Percentiles rank a stretch among this genome's conserved stretches.
Evolutionary conservation across 2,797 vertebrate genomes (phyloP).

Genomic region (Acanthopagrus latus): DNA sequence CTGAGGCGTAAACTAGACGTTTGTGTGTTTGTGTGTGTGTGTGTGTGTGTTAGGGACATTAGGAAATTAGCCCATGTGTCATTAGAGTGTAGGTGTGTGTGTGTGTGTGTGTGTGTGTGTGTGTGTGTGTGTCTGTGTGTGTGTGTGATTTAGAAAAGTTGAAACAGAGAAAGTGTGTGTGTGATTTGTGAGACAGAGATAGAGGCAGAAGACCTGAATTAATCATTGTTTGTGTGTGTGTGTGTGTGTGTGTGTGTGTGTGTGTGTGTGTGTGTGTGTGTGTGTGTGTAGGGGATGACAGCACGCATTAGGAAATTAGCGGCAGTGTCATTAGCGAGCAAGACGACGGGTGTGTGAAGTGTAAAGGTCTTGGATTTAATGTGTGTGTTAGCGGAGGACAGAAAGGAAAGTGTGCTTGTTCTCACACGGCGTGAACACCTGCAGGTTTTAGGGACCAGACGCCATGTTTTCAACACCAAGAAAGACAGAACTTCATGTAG

Average conservation of each 20-base stretch:
- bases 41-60: conserved; percentile 42
- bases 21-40: conserved; percentile 13
- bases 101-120: too few relatives aligned
- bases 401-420: neutral
- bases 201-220: conserved; percentile 45
- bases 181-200: conserved; percentile 27
- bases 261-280: neutral
- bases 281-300: conserved; percentile 29
- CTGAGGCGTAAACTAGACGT: conserved; percentile 58
- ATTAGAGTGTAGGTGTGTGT: conserved; percentile 47
- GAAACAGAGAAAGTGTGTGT: conserved; percentile 34
- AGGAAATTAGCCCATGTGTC: conserved; percentile 63
- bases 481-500: too few relatives aligned
- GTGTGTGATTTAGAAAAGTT: conserved; percentile 59
- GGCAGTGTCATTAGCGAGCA: conserved; percentile 47
- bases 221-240: conserved; percentile 48
- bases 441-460: too few relatives aligned
- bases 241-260: conserved; percentile 8
- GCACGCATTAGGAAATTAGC: conserved; percentile 57
- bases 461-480: too few relatives aligned
- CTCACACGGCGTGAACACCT: too few relatives aligned
- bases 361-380: conserved; percentile 29
- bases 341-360: conserved; percentile 15
- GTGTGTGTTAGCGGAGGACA: neutral
- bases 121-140: too few relatives aligned